Evolutionary conservation across 1,140 invertebrate species (phyloP), one percentile per base, ranked within the genome.

Genomic region (Drosophila guanche): DNA sequence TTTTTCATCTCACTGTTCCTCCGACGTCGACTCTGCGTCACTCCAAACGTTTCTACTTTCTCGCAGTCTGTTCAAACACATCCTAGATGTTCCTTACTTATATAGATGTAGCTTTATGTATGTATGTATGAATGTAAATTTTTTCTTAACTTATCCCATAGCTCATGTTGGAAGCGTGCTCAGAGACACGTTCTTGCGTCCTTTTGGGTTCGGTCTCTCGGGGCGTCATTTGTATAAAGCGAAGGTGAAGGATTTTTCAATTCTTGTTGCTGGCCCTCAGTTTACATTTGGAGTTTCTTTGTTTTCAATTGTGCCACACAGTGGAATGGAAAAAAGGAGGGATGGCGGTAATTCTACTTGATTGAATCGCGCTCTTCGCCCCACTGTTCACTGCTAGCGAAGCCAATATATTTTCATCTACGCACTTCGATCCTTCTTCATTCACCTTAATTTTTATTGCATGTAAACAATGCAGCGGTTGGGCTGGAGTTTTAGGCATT

Each of bases 191-290:
- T 37, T 16, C 46, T 51, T 10, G 63, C 22, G 16, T 58, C n/a
- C 53, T 22, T 40, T 37, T 37, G 33, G 33, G 33, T 29, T 25
- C 33, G 75, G 89, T 79, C 89, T 89, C 89, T 90, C 50, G 68
- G 85, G 89, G 89, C 83, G 89, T 90, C 85, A 90, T 90, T 90
- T 90, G 89, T 88, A 84, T 84, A 80, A 90, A 65, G 63, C 71
- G 89, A 86, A 90, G 89, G 84, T 90, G 89, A 90, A 90, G 85
- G 89, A 90, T 90, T 90, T 90, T 89, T 89, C 76, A 90, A 84
- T 86, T 90, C 66, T 42, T 50, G 66, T 59, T 56, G 43, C 65
- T 62, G 50, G 50, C 41, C 43, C 46, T 50, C 27, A 37, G 50
- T 43, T 51, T 33, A 23, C 12, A 43, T 51, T 27, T 50, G 50